Base-by-base conservation (phyloP, 1,140 invertebrate genomes). In the Colletes latitarsis region DNA sequence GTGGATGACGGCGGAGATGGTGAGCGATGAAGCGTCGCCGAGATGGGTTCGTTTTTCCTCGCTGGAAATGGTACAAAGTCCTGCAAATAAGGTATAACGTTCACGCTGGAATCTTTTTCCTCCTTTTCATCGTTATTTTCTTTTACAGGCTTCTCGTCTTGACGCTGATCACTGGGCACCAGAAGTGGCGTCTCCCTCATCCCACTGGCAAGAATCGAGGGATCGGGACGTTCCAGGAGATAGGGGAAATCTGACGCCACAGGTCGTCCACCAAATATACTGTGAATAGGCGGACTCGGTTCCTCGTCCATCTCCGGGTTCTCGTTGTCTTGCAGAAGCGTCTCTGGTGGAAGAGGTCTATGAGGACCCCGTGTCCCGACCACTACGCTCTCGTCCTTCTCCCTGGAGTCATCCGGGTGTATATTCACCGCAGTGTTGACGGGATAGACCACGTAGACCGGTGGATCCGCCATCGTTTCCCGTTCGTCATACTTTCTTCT, bases 371-470 rank as follows among this genome's bases (percentile, higher is more conserved):
- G 90, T 0, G 92, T 94, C 8, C 94, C 95, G 6, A 95, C 92
- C 0, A 95, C 94, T 5, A 95, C 94, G 12, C 92, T 92, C 62
- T 94, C 94, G 43, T 94, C 94, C 21, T 91, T 91, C 39, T 93
- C 91, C n/a, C 90, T 90, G 6, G 81, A 88, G 64, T 94, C 93
- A 10, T 94, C 92, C 9, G 92, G 91, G 30, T 94, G 93, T 68
- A 88, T 92, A 84, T 94, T 90, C 52, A 92, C 86, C 81, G 94
- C 81, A 64, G 88, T 92, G 62, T 95, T 95, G 0, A 94, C 93
- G 4, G 96, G 95, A 85, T 96, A 96, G 0, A 96, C 95, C 0
- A 96, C 94, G 83, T 96, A 96, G 8, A 95, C 94, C 0, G 94
- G 93, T 21, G 89, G 86, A 70, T 95, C 93, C 17, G 94, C 92